Base-by-base conservation (phyloP, 2,888 invertebrate genomes). In the Mimas tiliae region DNA sequence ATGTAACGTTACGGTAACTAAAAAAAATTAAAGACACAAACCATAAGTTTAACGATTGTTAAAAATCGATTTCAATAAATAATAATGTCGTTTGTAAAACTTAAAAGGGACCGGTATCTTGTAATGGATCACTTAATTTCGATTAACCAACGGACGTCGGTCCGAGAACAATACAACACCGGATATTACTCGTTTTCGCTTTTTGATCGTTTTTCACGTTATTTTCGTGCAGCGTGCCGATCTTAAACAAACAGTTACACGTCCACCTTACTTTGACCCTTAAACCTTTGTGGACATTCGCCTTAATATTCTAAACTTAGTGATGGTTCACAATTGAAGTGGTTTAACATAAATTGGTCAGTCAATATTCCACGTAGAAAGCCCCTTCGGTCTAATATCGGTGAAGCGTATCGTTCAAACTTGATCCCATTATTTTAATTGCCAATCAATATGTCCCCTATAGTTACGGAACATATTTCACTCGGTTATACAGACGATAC, bases 81-180 rank as follows among this genome's bases (percentile, higher is more conserved):
- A 89, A 85, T 83, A 82, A 78, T 80, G 83, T 83, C 86, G 85
- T 85, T 86, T 83, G 84, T 85, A 84, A 82, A 86, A 82, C 77
- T 82, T 80, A 81, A 81, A 73, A 73, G 74, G 77, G 77, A 79
- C 87, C 85, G 84, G 88, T 90, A 90, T 90, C 91, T 85, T 86
- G 89, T 87, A 89, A 91, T 91, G 91, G 91, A 91, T 93, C 93
- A 89, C 93, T 92, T 91, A 91, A 90, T 92, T 91, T 90, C 90
- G 91, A 91, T 91, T 90, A 91, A 86, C 85, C 79, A 74, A 78
- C 85, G 83, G 83, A 82, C 83, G 82, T 79, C 71, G 74, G 80
- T 79, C 81, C 75, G 79, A 81, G 85, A 90, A 92, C 92, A 91
- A 91, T 91, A 87, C 86, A 74, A 77, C 81, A 77, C 91, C 89